A percentile compares a stretch with the other conserved stretches of the same genome.
phyloP scores from a whole-genome alignment of 1,140 invertebrate species.

The Plectus sambesii region DNA sequence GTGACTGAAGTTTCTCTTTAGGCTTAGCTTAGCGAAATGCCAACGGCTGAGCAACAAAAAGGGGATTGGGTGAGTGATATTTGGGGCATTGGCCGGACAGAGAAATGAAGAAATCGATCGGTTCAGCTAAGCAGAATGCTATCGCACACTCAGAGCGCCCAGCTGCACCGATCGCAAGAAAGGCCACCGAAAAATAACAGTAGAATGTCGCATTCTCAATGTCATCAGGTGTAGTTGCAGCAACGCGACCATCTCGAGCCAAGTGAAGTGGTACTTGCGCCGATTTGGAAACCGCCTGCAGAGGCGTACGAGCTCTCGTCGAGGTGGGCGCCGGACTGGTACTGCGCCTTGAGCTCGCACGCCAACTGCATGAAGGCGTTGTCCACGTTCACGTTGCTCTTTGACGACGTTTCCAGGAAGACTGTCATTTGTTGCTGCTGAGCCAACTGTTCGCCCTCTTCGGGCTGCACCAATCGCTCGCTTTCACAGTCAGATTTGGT shows the following conservation, averaged over 20 bases:
- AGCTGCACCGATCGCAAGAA: conserved; percentile 3
- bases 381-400: conserved; percentile 42
- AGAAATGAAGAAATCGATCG: too few relatives aligned
- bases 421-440: conserved; percentile 31
- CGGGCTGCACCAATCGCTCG: conserved; percentile 27
- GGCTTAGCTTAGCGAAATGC: too few relatives aligned
- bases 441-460: conserved; percentile 33
- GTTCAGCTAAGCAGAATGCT: conserved; percentile 14
- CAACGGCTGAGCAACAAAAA: too few relatives aligned
- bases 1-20: too few relatives aligned
- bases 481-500: conserved; percentile 36
- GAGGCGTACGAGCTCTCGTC: conserved; percentile 25
- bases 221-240: conserved; percentile 24
- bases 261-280: conserved; percentile 26
- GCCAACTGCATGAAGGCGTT: conserved; percentile 32
- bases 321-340: conserved; percentile 28
- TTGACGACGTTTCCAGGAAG: conserved; percentile 37
- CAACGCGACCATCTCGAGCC: conserved; percentile 31
- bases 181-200: background rate
- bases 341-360: conserved; percentile 37
- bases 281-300: conserved; percentile 39
- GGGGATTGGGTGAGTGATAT: too few relatives aligned
- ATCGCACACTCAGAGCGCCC: conserved; percentile 8
- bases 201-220: too few relatives aligned
- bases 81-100: too few relatives aligned